phyloP scores from a whole-genome alignment of 2,888 invertebrate species.

The Hirtodrosophila trivittata region DNA sequence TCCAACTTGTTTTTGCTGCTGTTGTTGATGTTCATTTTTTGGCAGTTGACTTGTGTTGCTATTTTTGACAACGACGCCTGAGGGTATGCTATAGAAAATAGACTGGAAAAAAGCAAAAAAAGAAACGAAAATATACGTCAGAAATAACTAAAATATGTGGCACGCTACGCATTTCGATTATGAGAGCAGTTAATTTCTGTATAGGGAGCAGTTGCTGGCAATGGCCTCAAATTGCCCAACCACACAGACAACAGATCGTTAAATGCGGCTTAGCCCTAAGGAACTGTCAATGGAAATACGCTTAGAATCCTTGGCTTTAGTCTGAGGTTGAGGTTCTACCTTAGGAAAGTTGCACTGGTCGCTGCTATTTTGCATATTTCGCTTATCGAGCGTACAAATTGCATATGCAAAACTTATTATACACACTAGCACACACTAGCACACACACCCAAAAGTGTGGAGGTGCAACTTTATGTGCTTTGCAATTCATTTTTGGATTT shows the following conservation, averaged over 20 bases:
- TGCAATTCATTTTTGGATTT: constrained; percentile 65
- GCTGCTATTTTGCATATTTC: constrained; percentile 69
- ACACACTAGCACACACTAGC: constrained; percentile 14
- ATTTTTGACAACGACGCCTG: constrained; percentile 71
- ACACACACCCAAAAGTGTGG: constrained; percentile 6
- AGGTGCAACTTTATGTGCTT: constrained; percentile 36
- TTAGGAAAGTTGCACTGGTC: constrained; percentile 17
- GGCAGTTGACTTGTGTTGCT: constrained; percentile 70
- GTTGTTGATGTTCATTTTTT: constrained; percentile 40
- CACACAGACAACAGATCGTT: constrained; percentile 1
- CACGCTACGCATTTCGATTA: constrained; percentile 68
- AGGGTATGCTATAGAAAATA: constrained; percentile 47
- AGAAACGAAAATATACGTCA: constrained; percentile 8
- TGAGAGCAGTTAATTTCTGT: constrained; percentile 68
- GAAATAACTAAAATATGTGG: constrained; percentile 42
- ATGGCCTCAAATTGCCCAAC: constrained; percentile 20
- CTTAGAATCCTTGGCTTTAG: background rate
- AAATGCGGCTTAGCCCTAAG: background rate
- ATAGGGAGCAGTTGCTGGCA: constrained; percentile 55
- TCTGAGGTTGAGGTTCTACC: background rate
- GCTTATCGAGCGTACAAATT: constrained; percentile 67
- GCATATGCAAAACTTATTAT: constrained; percentile 67
- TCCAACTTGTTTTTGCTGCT: constrained; percentile 18
- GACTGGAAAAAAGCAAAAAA: constrained; percentile 1
- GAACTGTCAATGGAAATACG: constrained; percentile 46